These are phyloP conservation scores for Lophura nycthemera DNA, from an alignment of 2,113 vertebrate species.

Conservation along the genomic window DNA sequence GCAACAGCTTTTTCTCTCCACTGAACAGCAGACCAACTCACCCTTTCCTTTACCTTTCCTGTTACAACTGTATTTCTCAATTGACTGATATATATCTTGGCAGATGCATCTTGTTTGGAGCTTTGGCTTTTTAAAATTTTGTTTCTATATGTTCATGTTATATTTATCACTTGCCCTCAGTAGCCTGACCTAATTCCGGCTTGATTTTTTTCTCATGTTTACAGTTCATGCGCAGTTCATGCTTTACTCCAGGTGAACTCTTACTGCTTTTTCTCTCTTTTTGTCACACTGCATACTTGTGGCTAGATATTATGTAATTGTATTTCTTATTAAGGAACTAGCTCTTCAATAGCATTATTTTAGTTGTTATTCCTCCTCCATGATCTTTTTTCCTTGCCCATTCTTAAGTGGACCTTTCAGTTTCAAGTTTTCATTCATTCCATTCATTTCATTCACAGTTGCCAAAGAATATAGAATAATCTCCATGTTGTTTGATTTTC, in stretches of 20 bases:
- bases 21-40: constrained; percentile 22
- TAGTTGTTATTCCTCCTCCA: background rate
- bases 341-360: background rate
- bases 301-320: background rate
- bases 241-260: constrained; percentile 1
- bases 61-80: background rate
- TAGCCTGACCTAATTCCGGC: constrained; percentile 48
- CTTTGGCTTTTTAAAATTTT: constrained; percentile 31
- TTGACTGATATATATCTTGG: constrained; percentile 40
- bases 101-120: constrained; percentile 38
- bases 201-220: background rate
- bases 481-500: background rate
- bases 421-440: background rate
- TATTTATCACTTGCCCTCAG: constrained; percentile 42
- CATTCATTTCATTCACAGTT: background rate
- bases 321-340: background rate
- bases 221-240: constrained; percentile 26
- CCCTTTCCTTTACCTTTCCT: background rate
- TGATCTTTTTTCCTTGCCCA: background rate
- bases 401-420: background rate
- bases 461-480: background rate
- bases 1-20: background rate
- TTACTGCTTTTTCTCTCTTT: background rate
- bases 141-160: constrained; percentile 40
- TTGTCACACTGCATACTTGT: background rate